Evolutionary conservation across 2,888 invertebrate species (phyloP).

Genomic region (Nephrotoma appendiculata): DNA sequence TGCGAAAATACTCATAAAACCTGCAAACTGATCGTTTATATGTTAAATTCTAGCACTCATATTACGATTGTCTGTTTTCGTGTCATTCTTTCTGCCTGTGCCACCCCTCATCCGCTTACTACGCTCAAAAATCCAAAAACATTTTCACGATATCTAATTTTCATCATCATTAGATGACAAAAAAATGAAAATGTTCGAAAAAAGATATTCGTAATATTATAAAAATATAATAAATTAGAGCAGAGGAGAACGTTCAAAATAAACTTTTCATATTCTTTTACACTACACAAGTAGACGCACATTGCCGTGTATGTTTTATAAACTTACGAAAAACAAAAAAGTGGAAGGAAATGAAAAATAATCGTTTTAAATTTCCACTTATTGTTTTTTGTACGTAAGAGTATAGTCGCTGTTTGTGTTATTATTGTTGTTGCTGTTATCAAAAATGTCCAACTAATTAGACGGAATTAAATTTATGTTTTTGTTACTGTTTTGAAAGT

Average conservation of each 20-base stretch:
- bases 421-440: neutral
- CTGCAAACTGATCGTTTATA: neutral
- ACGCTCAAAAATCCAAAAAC: neutral
- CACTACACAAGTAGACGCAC: neutral
- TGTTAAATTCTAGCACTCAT: neutral
- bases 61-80: neutral
- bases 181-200: neutral
- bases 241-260: neutral
- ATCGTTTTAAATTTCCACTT: neutral
- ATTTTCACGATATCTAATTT: neutral
- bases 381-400: neutral
- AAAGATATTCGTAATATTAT: neutral
- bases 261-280: neutral
- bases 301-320: neutral
- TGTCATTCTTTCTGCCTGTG: neutral
- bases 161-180: neutral
- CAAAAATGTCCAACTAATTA: neutral
- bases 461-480: neutral
- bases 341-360: neutral
- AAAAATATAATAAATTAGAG: neutral
- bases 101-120: neutral
- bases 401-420: neutral
- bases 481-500: neutral
- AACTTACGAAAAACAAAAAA: neutral
- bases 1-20: neutral